These are phyloP conservation scores for Cerceris ruficornis DNA, from an alignment of 2,888 invertebrate species.

Conservation along the genomic window DNA sequence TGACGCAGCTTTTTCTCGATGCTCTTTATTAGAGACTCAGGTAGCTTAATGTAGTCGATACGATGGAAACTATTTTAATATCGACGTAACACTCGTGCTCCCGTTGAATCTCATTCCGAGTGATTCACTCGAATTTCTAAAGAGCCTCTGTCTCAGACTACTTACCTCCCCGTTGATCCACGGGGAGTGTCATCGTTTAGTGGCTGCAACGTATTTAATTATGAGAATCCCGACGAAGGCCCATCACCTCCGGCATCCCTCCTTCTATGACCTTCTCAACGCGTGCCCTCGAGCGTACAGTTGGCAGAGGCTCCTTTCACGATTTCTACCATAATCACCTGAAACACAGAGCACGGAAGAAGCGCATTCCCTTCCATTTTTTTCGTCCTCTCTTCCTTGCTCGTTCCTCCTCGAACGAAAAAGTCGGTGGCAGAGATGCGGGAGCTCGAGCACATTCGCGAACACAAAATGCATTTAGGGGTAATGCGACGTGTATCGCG, in stretches of 20 bases:
- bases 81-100: too few relatives aligned
- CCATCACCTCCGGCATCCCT: conserved; percentile 25
- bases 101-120: not conserved
- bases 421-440: conserved; percentile 38
- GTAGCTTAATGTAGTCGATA: too few relatives aligned
- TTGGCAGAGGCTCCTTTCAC: conserved; percentile 72
- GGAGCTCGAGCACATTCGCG: conserved; percentile 55
- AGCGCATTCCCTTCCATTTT: conserved; percentile 41
- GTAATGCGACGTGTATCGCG: conserved; percentile 76
- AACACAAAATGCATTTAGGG: conserved; percentile 75
- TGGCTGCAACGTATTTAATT: conserved; percentile 65
- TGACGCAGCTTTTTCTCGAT: too few relatives aligned
- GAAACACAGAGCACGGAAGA: conserved; percentile 66
- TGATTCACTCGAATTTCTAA: not conserved
- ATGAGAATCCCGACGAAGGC: conserved; percentile 59
- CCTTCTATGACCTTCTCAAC: conserved; percentile 46
- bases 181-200: conserved; percentile 41
- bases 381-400: conserved; percentile 40
- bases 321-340: conserved; percentile 77
- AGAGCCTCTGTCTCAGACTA: not conserved
- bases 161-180: conserved; percentile 20
- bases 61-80: too few relatives aligned
- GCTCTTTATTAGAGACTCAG: too few relatives aligned
- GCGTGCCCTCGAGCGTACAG: conserved; percentile 60
- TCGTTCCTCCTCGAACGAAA: conserved; percentile 60